Conservation (phyloP, 2,797 vertebrate genomes). For the Hephaestus fuliginosus region DNA sequence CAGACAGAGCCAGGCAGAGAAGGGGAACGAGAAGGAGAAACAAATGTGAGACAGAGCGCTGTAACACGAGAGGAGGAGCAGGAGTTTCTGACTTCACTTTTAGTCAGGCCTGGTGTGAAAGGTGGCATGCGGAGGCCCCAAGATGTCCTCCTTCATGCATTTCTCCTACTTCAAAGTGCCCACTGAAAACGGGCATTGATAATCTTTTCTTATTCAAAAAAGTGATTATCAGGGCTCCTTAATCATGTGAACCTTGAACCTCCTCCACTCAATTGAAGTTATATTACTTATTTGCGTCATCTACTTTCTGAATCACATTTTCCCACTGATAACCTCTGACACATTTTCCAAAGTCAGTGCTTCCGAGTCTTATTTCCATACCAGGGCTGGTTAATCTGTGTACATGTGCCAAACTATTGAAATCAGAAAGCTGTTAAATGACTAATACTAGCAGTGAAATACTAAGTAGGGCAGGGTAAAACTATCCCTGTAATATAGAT, state of each 20-base stretch:
- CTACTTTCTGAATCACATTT: constrained; percentile 31
- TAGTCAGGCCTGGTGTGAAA: not conserved
- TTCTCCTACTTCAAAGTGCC: not conserved
- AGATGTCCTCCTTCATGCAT: not conserved
- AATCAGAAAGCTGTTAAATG: constrained; percentile 1
- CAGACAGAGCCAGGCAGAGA: not conserved
- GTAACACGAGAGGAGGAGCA: not conserved
- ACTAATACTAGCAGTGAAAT: not conserved
- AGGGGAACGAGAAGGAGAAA: not conserved
- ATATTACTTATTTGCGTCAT: not conserved
- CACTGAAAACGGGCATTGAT: not conserved
- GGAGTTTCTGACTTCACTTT: constrained; percentile 14
- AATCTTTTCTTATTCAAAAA: not conserved
- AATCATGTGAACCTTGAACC: not conserved
- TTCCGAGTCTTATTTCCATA: not conserved
- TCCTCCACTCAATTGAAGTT: not conserved
- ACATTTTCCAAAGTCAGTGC: not conserved
- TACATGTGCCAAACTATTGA: constrained; percentile 3
- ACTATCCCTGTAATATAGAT: not conserved
- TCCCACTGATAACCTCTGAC: constrained; percentile 6
- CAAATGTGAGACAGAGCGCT: constrained; percentile 11
- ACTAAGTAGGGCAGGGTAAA: not conserved
- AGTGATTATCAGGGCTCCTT: not conserved
- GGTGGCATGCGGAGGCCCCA: not conserved
- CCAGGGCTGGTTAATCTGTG: not conserved